A percentile compares a stretch with the other conserved stretches of the same genome.
Evolutionary conservation across 30 jellyfish, hydroid and myxozoan genomes (phyloP).

Genomic region (Hydra vulgaris): DNA sequence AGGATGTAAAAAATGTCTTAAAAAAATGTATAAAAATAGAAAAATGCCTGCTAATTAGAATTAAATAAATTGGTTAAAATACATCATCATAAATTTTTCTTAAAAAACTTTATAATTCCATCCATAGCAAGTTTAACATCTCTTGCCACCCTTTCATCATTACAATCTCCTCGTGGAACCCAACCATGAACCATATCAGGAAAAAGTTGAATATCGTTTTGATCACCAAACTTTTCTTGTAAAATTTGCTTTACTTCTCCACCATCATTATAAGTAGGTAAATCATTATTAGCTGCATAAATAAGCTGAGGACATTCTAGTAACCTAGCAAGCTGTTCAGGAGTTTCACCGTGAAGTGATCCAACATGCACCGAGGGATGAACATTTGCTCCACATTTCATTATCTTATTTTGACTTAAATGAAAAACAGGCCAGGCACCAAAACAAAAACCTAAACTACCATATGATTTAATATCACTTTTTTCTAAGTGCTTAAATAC

Average conservation of each 20-base stretch:
- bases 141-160: constrained; percentile 7
- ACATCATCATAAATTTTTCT: neutral
- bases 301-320: constrained; percentile 18
- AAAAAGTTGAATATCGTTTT: neutral
- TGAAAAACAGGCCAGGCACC: constrained; percentile 37
- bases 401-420: constrained; percentile 14
- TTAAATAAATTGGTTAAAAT: neutral
- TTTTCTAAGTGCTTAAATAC: constrained; percentile 1
- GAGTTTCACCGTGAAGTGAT: constrained; percentile 1
- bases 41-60: too few relatives aligned
- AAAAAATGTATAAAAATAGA: too few relatives aligned
- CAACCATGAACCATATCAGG: constrained; percentile 27
- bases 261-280: constrained; percentile 12
- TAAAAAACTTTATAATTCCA: constrained; percentile 13
- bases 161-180: constrained; percentile 24
- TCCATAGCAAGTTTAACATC: constrained; percentile 28
- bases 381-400: constrained; percentile 24
- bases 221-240: constrained; percentile 12
- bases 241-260: constrained; percentile 9
- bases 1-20: too few relatives aligned
- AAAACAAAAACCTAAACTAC: constrained; percentile 31
- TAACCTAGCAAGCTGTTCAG: constrained; percentile 9
- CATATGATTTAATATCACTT: neutral
- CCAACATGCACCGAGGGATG: constrained; percentile 27
- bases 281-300: constrained; percentile 20